phyloP scores from a whole-genome alignment of 2,113 vertebrate genomes.

The Thinocorus orbignyianus region DNA sequence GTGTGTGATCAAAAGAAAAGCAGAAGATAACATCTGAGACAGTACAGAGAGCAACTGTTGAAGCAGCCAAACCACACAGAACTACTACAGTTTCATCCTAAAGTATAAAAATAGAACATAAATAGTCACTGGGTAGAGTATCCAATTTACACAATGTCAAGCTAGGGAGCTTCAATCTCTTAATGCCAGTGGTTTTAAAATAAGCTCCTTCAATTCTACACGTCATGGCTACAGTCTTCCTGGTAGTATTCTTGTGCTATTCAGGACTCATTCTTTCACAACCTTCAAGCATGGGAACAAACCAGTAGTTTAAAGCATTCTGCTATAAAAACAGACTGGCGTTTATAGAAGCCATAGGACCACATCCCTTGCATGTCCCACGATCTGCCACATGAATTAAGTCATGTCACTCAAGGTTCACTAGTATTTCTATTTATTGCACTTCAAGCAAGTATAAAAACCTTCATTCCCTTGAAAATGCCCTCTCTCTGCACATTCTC shows the following conservation, averaged over 20 bases:
- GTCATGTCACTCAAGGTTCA: not conserved
- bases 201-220: not conserved
- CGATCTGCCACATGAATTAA: not conserved
- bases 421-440: not conserved
- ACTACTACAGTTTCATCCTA: not conserved
- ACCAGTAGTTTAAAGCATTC: not conserved
- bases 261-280: not conserved
- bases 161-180: not conserved
- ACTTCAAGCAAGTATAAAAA: not conserved
- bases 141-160: not conserved
- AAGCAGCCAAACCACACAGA: not conserved
- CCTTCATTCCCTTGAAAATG: not conserved
- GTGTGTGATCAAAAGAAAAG: not conserved
- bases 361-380: fast-evolving
- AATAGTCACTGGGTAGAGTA: not conserved
- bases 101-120: not conserved
- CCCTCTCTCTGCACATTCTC: not conserved
- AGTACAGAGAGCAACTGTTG: not conserved
- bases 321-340: not conserved
- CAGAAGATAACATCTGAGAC: not conserved
- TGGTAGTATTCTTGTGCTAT: not conserved
- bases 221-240: not conserved
- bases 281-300: not conserved
- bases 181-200: not conserved
- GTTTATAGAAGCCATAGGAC: not conserved